Conservation (phyloP, 2,888 invertebrate genomes). For the Leistus spinibarbis region DNA sequence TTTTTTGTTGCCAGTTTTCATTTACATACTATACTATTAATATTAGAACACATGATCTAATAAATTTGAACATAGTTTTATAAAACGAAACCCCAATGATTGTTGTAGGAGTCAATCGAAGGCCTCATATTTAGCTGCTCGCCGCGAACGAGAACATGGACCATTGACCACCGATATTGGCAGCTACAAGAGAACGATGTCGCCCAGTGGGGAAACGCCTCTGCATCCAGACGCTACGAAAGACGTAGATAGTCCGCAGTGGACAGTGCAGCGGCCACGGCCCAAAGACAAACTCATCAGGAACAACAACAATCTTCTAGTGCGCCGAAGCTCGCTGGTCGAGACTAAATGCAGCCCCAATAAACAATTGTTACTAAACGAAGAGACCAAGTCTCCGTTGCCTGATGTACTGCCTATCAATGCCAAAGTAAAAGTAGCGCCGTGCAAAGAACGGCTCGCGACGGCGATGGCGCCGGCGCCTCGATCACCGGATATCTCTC, state of each 20-base stretch:
- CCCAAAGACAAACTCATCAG: conserved; percentile 48
- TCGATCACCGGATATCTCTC: conserved; percentile 41
- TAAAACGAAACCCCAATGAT: too few species aligned
- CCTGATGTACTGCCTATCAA: conserved; percentile 65
- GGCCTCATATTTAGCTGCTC: conserved; percentile 75
- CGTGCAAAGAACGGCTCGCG: conserved; percentile 49
- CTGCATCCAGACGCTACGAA: conserved; percentile 25
- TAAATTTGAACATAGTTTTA: conserved; percentile 19
- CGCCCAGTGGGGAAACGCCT: conserved; percentile 63
- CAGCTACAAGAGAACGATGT: conserved; percentile 76
- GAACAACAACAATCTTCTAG: conserved; percentile 48
- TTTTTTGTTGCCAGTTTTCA: neutral
- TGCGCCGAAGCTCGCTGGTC: conserved; percentile 53
- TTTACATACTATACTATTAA: neutral
- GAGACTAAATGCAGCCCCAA: conserved; percentile 51
- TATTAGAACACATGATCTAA: neutral
- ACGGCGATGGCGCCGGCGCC: neutral
- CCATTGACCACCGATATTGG: conserved; percentile 73
- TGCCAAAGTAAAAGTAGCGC: conserved; percentile 59
- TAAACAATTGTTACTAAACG: conserved; percentile 43
- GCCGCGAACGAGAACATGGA: conserved; percentile 70
- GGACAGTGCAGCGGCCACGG: conserved; percentile 42
- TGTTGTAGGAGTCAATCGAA: conserved; percentile 76
- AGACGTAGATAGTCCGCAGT: neutral
- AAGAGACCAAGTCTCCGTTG: conserved; percentile 51